Percentiles rank a stretch among this genome's conserved stretches.
Evolutionary conservation across 2,888 invertebrate genomes (phyloP).

Genomic region (Colletes collaris): DNA sequence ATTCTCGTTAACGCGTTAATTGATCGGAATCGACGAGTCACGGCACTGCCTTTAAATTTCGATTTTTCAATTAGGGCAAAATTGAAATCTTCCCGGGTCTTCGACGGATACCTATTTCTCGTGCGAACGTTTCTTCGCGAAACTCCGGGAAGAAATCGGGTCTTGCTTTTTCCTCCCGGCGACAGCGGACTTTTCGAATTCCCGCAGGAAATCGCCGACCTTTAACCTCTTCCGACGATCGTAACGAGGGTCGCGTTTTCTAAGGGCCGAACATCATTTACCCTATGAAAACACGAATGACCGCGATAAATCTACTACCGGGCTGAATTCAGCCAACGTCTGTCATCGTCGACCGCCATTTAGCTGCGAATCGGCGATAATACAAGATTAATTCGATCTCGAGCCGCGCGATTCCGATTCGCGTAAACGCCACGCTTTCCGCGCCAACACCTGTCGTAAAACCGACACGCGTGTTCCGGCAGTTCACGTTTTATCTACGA

Average conservation of each 20-base stretch:
- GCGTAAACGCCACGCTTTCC: no score
- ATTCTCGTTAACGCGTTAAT: conserved; percentile 7
- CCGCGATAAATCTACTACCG: conserved; percentile 52
- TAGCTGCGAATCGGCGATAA: conserved; percentile 8
- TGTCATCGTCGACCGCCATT: conserved; percentile 8
- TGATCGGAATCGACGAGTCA: neutral
- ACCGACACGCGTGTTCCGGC: no score
- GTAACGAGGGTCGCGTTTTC: conserved; percentile 37
- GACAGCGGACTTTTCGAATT: neutral
- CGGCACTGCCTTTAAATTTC: neutral
- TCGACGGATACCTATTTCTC: no score
- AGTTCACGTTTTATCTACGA: no score
- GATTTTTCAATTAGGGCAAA: neutral
- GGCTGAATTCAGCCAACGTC: conserved; percentile 34
- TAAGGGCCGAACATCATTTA: conserved; percentile 13
- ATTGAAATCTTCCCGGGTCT: no score
- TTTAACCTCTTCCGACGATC: conserved; percentile 35
- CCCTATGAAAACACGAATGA: conserved; percentile 26
- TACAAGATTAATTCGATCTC: conserved; percentile 7
- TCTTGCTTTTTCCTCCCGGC: no score
- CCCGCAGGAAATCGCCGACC: neutral
- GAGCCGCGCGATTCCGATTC: neutral
- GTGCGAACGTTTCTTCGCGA: no score
- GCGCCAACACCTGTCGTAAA: no score
- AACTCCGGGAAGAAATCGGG: no score